Base-by-base conservation (phyloP, 2,888 invertebrate species). In the Phengaris alcon region DNA sequence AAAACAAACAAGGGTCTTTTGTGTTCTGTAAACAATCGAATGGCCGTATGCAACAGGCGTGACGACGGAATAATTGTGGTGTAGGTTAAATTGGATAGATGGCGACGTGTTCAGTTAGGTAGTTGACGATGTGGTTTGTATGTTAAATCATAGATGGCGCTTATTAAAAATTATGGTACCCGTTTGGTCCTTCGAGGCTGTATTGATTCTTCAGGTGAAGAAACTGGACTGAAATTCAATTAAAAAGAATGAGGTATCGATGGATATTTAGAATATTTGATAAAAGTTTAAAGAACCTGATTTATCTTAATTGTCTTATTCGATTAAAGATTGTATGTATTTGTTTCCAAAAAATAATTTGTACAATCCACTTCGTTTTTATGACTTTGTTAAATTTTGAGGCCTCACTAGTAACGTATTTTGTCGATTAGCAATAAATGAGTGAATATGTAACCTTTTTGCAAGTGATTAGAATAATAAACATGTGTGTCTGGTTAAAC, bases 1-100 rank as follows among this genome's bases (percentile, higher is more conserved):
- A 93, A 93, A 93, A 92, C 93, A 93, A 93, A 93, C 93, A 93
- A 88, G 93, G 93, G 93, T 91, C 93, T 93, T 91, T 93, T 93
- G 91, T 92, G 85, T 91, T 93, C 90, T 90, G 91, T 93, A 93
- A 93, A 93, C 93, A 93, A 93, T 92, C 86, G 89, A 84, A 88
- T 85, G 85, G 86, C 84, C 87, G 90, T 89, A 90, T 90, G 93
- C 93, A 92, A 93, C 93, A 93, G 91, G 92, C 93, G 86, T 91
- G 93, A 91, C 91, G 90, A 80, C 81, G 82, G 84, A 87, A 88
- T 90, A 89, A 85, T 80, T 82, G 80, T 78, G 83, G 78, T 89
- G 88, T 88, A 88, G 89, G 90, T 90, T 89, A 90, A 79, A 72
- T 76, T 75, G 75, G 77, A 81, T 82, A 90, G 91, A 87, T 90